Percentiles rank a stretch among this genome's conserved stretches.
Conservation (phyloP, 2,113 vertebrate species). For the Indri indri region DNA sequence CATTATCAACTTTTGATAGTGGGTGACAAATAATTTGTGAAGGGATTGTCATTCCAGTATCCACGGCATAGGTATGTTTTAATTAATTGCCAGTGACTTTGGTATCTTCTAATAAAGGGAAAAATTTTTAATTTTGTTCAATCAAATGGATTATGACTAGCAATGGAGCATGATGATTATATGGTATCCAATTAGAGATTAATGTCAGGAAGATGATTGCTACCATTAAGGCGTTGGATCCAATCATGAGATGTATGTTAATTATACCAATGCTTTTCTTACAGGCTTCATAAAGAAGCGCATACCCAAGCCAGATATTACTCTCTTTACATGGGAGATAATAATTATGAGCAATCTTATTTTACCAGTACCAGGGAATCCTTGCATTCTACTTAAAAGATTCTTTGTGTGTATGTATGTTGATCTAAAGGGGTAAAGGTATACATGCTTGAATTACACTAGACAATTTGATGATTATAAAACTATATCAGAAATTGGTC, state of each 20-base stretch:
- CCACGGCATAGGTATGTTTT: not conserved
- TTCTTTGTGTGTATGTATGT: not conserved
- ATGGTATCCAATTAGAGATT: constrained; percentile 40
- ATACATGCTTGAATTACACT: not conserved
- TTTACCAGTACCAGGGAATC: not conserved
- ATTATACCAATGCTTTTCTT: constrained; percentile 14
- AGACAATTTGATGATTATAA: not conserved
- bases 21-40: not conserved
- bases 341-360: not conserved
- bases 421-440: not conserved
- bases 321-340: not conserved
- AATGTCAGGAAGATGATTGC: constrained; percentile 45
- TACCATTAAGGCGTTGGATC: constrained; percentile 21
- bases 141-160: not conserved
- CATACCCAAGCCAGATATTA: not conserved
- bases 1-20: not conserved
- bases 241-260: not conserved
- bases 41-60: not conserved
- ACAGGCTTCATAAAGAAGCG: not conserved
- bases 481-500: not conserved
- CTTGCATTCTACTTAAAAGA: not conserved
- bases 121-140: constrained; percentile 12
- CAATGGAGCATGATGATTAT: constrained; percentile 42
- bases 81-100: constrained; percentile 39
- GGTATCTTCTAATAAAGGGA: not conserved